Evolutionary conservation across 2,888 invertebrate species (phyloP), one percentile per base, ranked within the genome.

Genomic region (Nipponacmea schrenckii): DNA sequence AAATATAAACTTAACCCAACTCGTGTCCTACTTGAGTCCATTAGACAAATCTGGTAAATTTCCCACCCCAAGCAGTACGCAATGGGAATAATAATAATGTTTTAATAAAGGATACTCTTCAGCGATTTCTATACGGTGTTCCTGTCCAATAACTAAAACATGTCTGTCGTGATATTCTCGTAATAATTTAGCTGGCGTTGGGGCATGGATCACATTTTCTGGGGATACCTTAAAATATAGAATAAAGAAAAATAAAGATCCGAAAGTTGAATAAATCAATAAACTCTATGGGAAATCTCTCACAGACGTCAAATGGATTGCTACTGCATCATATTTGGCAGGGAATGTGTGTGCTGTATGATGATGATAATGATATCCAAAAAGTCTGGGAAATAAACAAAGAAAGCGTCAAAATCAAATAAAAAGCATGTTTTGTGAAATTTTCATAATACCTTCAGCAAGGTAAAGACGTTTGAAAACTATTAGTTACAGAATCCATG

Each of bases 101-200:
- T 4, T 8, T 39, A 39, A 39, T 24, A 84, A 86, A 88, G 87
- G 87, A 87, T 87, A 88, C 88, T 88, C 88, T 80, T 81, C 75
- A 31, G 87, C 88, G 63, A 89, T 87, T 48, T 87, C 87, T 31
- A 75, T 74, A 64, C 86, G 78, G 71, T 85, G 81, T 46, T 87
- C 88, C 70, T 89, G 89, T 20, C 88, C 89, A 62, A 89, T 81
- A 50, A 88, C 80, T n/a, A 89, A 82, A 10, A 87, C 85, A 74
- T 85, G 85, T 72, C 88, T 88, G 74, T 84, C 72, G 73, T 88
- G 88, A 77, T 81, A 83, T 27, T 84, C 79, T 45, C 78, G 83
- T 74, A 89, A 82, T 39, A 89, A 78, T 68, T 82, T 83, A 67
- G 86, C 83, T 4, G 89, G 88, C 7, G 87, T 85, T 46, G 86